Evolutionary conservation across 64 coral and sea anemone genomes (phyloP).

Genomic region (Pocillopora verrucosa): DNA sequence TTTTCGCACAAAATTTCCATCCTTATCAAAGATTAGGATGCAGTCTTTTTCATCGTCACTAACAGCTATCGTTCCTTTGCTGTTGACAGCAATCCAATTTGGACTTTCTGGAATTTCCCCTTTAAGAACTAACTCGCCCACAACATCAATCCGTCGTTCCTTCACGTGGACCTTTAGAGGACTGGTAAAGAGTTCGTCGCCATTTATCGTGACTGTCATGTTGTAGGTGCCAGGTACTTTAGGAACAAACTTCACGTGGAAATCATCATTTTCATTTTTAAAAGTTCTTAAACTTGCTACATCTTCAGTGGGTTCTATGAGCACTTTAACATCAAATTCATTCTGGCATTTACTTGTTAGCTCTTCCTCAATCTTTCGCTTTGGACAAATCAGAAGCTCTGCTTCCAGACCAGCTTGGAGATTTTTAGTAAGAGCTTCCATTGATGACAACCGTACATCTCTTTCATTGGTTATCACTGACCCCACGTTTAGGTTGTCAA

Average conservation of each 20-base stretch:
- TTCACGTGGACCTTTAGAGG: neutral
- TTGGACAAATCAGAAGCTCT: neutral
- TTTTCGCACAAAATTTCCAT: too few relatives aligned
- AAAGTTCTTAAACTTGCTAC: neutral
- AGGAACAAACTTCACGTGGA: neutral
- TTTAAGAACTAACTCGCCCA: too few relatives aligned
- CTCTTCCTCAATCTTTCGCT: neutral
- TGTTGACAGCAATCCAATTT: too few relatives aligned
- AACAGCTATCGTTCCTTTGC: too few relatives aligned
- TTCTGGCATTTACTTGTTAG: neutral
- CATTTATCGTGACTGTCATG: neutral
- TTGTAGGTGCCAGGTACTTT: neutral
- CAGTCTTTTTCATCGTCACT: too few relatives aligned
- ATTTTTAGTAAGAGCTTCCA: neutral
- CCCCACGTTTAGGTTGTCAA: neutral
- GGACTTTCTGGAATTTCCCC: too few relatives aligned
- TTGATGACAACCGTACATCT: too few relatives aligned
- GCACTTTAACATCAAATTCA: neutral
- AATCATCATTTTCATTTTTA: neutral
- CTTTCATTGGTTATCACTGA: neutral
- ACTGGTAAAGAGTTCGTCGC: neutral
- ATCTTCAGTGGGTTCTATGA: neutral
- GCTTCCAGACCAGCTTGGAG: neutral
- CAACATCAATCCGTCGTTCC: too few relatives aligned
- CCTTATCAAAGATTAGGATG: too few relatives aligned